Evolutionary conservation across 1,140 invertebrate species (phyloP).

Genomic region (Teleopsis dalmanni): DNA sequence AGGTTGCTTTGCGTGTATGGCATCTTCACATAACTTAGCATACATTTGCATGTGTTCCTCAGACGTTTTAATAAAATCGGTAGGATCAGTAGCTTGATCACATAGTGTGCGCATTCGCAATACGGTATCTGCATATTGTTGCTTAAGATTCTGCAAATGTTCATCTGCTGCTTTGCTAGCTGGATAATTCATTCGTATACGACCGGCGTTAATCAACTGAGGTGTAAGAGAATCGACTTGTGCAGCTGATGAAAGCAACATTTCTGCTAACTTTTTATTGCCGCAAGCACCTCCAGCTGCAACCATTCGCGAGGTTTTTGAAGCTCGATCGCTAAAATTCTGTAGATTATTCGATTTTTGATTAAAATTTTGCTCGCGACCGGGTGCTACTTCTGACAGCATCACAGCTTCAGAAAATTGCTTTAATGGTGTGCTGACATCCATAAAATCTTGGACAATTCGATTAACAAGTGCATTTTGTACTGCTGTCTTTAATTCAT

Average conservation of each 20-base stretch:
- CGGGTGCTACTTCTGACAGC: constrained; percentile 74
- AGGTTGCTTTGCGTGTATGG: constrained; percentile 76
- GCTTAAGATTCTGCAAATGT: constrained; percentile 92
- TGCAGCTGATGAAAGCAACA: constrained; percentile 67
- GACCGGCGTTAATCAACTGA: constrained; percentile 92
- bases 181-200: constrained; percentile 90
- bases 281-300: constrained; percentile 79
- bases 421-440: constrained; percentile 92
- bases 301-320: constrained; percentile 87
- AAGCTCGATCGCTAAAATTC: constrained; percentile 73
- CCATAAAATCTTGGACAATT: constrained; percentile 97
- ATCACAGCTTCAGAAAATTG: constrained; percentile 95
- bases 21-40: constrained; percentile 89
- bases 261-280: constrained; percentile 91
- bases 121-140: constrained; percentile 89
- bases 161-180: constrained; percentile 88
- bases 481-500: constrained; percentile 86
- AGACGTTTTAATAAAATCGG: constrained; percentile 86
- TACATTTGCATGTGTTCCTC: constrained; percentile 89
- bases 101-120: constrained; percentile 80
- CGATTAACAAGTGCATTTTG: constrained; percentile 88
- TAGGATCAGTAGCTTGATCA: constrained; percentile 92
- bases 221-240: constrained; percentile 94
- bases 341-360: constrained; percentile 78
- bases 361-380: constrained; percentile 84